These are phyloP conservation scores for Leptonema lineaticorne DNA, from an alignment of 1,140 invertebrate species.

Conservation along the genomic window DNA sequence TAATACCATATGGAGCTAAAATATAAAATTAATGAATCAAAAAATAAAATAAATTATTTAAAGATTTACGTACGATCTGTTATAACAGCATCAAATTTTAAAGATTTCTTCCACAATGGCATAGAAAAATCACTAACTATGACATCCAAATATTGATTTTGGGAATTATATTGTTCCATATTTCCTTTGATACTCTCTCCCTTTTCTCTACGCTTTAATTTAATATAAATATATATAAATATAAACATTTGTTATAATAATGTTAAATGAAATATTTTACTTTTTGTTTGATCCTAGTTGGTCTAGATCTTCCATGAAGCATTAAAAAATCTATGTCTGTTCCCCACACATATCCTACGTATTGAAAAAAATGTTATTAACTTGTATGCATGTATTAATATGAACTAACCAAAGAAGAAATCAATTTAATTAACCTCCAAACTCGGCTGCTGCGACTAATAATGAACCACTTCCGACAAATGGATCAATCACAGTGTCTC, in stretches of 20 bases:
- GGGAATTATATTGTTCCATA: slow-evolving; percentile 81
- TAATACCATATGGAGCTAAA: slow-evolving; percentile 91
- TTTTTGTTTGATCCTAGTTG: slow-evolving; percentile 75
- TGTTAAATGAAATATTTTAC: slow-evolving; percentile 48
- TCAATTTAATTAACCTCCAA: slow-evolving; percentile 62
- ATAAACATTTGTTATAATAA: not conserved
- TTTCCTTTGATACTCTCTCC: slow-evolving; percentile 87
- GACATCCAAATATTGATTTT: slow-evolving; percentile 79
- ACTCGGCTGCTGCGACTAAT: slow-evolving; percentile 87
- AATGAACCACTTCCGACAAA: slow-evolving; percentile 95
- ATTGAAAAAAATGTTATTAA: slow-evolving; percentile 22
- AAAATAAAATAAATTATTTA: not conserved
- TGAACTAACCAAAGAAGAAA: not conserved
- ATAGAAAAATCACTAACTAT: slow-evolving; percentile 87
- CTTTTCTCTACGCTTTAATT: slow-evolving; percentile 64
- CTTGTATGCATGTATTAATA: not conserved
- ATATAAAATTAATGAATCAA: slow-evolving; percentile 31
- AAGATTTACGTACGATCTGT: slow-evolving; percentile 90
- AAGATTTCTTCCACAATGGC: slow-evolving; percentile 70
- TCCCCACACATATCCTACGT: slow-evolving; percentile 75
- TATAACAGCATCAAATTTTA: slow-evolving; percentile 83
- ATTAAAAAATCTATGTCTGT: slow-evolving; percentile 93
- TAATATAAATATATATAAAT: not conserved
- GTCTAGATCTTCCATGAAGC: slow-evolving; percentile 83
- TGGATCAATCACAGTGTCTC: slow-evolving; percentile 85